Conservation (phyloP, 2,888 invertebrate genomes). For the Pseudococcus longispinus region DNA sequence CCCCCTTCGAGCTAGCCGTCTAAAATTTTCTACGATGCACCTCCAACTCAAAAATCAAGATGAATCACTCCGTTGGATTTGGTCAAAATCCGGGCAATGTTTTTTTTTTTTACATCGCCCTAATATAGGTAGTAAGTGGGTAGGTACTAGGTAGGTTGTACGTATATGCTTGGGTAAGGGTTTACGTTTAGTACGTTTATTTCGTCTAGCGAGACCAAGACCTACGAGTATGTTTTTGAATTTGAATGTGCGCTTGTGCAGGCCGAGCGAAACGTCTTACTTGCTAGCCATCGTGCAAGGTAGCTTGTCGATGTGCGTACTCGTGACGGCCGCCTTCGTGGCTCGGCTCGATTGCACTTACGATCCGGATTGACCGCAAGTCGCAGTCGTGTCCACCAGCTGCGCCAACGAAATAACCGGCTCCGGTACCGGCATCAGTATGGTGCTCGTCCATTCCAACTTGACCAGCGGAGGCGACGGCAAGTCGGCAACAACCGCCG, state of each 20-base stretch:
- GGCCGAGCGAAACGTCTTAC: conserved; percentile 55
- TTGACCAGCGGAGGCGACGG: not conserved
- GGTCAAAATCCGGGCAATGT: too few relatives aligned
- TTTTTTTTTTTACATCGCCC: too few relatives aligned
- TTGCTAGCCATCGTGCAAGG: conserved; percentile 53
- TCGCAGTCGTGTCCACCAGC: conserved; percentile 51
- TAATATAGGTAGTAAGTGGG: too few relatives aligned
- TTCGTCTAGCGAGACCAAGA: too few relatives aligned
- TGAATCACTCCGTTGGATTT: too few relatives aligned
- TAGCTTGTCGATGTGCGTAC: conserved; percentile 65
- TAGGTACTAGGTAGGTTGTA: too few relatives aligned
- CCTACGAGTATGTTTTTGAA: too few relatives aligned
- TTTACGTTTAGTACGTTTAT: too few relatives aligned
- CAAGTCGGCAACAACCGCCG: not conserved
- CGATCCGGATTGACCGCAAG: conserved; percentile 64
- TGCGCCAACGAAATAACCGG: conserved; percentile 52
- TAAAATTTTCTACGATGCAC: too few relatives aligned
- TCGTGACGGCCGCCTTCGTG: conserved; percentile 67
- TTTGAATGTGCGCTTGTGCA: conserved; percentile 31
- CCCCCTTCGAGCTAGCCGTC: too few relatives aligned
- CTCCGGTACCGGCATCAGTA: conserved; percentile 51
- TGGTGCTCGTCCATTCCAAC: conserved; percentile 44
- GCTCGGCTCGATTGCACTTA: conserved; percentile 67
- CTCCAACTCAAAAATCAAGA: too few relatives aligned
- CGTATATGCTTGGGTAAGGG: too few relatives aligned